Base-by-base conservation (phyloP, 2,888 invertebrate genomes). In the Drosophila melanocephala region DNA sequence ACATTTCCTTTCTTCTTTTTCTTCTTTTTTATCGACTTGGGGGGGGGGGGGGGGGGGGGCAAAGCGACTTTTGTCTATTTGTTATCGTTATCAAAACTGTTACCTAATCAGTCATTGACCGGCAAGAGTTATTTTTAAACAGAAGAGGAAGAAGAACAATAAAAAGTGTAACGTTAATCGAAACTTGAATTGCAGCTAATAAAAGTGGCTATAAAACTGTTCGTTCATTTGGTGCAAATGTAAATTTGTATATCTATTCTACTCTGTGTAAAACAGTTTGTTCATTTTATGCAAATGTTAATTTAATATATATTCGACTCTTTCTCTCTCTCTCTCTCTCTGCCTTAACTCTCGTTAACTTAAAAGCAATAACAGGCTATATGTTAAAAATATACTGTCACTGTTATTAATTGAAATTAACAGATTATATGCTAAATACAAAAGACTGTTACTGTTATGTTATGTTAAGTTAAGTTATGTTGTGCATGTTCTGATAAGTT, bases 41-140 rank as follows among this genome's bases (percentile, higher is more conserved):
- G 16, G 0, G 5, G 16, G 0, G 9, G 16, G 0, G 5, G 16
- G 0, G 22, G 22, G 22, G 22, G 26, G 16, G 0, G 5, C 19
- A 39, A 28, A 28, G n/a, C 14, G 37, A 14, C 22, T 14, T 37
- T 12, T 44, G 30, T 39, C 19, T 7, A 6, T 14, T 35, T 51
- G 62, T 62, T 53, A 53, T 62, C 52, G 28, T 50, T 64, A 55
- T 59, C 63, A 71, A 55, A 50, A 58, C 59, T 44, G 10, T 35
- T 6, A 32, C 61, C 61, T 50, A 68, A 68, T 73, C 69, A 35
- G 37, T 47, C 57, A 60, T 57, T 72, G 63, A 64, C 65, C 70
- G 56, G 16, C 26, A 19, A 26, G 5, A 28, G 35, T 10, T 26
- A 16, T 47, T 26, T 33, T 22, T n/a, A 30, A 39, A 32, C 9